Conservation (phyloP, 2,113 vertebrate genomes). For the Columba livia region DNA sequence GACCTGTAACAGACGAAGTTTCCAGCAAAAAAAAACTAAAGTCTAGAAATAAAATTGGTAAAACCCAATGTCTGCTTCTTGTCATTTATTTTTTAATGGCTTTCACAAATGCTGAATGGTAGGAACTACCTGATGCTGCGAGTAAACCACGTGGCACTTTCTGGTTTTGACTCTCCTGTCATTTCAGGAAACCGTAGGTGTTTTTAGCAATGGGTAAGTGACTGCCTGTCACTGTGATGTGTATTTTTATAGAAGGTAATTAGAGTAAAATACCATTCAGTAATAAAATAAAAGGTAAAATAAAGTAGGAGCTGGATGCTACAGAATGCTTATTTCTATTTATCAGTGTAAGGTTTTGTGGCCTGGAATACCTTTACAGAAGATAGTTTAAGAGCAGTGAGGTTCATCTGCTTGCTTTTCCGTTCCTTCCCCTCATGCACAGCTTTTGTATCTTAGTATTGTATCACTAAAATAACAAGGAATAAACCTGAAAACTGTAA, state of each 20-base stretch:
- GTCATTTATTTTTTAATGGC: background rate
- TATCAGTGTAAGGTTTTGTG: background rate
- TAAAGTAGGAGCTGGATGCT: background rate
- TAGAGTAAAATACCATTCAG: background rate
- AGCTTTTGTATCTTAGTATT: background rate
- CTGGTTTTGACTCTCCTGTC: background rate
- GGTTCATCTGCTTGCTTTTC: background rate
- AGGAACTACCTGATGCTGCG: background rate
- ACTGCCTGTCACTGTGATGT: background rate
- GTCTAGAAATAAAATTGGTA: conserved; percentile 84
- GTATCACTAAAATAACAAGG: background rate
- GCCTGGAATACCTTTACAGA: background rate
- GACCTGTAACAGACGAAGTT: conserved; percentile 81
- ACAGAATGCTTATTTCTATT: background rate
- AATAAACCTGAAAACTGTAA: background rate
- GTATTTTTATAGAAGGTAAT: background rate
- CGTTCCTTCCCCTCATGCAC: background rate
- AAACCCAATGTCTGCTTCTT: conserved; percentile 59
- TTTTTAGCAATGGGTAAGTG: background rate
- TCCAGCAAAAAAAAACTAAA: conserved; percentile 76
- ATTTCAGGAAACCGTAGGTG: background rate
- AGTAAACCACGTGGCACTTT: background rate
- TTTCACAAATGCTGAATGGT: background rate
- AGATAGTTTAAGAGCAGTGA: background rate
- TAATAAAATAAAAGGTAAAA: background rate